These are phyloP conservation scores for Stenichneumon culpator DNA, from an alignment of 2,888 invertebrate species.

Conservation along the genomic window DNA sequence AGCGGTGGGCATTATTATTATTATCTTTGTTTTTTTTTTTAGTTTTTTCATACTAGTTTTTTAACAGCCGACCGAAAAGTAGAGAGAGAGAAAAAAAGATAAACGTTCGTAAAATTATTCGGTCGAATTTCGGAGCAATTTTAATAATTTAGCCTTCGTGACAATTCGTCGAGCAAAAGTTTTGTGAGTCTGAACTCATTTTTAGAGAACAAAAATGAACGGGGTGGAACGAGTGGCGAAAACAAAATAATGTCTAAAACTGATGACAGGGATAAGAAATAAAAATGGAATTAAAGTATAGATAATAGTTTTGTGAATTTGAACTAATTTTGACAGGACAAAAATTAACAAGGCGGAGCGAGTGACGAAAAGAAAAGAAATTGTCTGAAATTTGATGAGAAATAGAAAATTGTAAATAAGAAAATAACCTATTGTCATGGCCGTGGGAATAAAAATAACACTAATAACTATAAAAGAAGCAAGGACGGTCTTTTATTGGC, in stretches of 20 bases:
- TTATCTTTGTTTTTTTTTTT: conserved; percentile 50
- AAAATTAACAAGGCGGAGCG: too few relatives aligned
- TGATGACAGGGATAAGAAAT: background rate
- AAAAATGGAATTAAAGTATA: background rate
- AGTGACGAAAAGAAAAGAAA: background rate
- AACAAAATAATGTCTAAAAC: background rate
- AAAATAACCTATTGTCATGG: too few relatives aligned
- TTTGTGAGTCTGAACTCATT: too few relatives aligned
- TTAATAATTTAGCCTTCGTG: too few relatives aligned
- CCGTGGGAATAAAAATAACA: too few relatives aligned
- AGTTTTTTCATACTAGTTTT: background rate
- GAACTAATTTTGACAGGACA: too few relatives aligned
- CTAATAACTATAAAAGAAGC: too few relatives aligned
- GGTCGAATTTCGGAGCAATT: background rate
- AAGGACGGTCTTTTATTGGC: too few relatives aligned
- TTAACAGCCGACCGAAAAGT: conserved; percentile 43
- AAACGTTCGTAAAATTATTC: conserved; percentile 8
- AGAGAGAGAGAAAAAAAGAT: conserved; percentile 27
- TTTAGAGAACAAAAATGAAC: too few relatives aligned
- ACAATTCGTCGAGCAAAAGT: too few relatives aligned
- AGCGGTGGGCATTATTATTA: conserved; percentile 52
- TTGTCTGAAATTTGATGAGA: background rate
- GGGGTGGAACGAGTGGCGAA: too few relatives aligned
- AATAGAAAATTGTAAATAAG: background rate
- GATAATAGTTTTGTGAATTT: background rate